phyloP scores from a whole-genome alignment of 1,140 invertebrate genomes.

The Micrasema minimum region DNA sequence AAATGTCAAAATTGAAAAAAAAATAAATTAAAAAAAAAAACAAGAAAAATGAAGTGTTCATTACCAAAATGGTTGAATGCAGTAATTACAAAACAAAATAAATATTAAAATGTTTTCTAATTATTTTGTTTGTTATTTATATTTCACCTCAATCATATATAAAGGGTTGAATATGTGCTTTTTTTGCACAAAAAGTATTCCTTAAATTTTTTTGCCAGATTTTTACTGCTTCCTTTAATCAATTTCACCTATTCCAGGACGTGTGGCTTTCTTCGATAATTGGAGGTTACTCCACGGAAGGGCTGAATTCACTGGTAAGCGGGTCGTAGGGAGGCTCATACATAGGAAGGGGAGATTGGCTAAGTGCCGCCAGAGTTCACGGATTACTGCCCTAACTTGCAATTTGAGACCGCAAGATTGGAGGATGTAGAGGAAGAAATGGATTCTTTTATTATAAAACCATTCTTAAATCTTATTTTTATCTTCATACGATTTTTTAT shows the following conservation, averaged over 20 bases:
- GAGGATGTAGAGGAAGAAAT: neutral
- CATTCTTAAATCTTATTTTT: neutral
- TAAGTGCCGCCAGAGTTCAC: constrained; percentile 67
- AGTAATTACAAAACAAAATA: too few relatives aligned
- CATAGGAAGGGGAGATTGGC: constrained; percentile 71
- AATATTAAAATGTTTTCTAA: too few relatives aligned
- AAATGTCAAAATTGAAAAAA: too few relatives aligned
- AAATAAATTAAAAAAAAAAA: too few relatives aligned
- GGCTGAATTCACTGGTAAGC: constrained; percentile 70
- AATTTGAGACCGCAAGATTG: neutral
- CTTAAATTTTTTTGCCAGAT: neutral
- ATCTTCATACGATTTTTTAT: neutral
- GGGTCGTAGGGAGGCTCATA: constrained; percentile 72
- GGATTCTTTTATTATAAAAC: neutral
- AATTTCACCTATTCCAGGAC: constrained; percentile 57
- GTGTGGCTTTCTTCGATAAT: constrained; percentile 79
- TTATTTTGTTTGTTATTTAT: too few relatives aligned
- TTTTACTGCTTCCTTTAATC: neutral
- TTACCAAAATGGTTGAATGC: too few relatives aligned
- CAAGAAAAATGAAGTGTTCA: too few relatives aligned
- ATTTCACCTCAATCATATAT: too few relatives aligned
- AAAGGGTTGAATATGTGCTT: too few relatives aligned
- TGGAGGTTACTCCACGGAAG: constrained; percentile 80
- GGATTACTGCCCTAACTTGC: constrained; percentile 57
- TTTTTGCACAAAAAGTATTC: too few relatives aligned